Base-by-base conservation (phyloP, 2,113 vertebrate genomes). In the Cariama cristata region DNA sequence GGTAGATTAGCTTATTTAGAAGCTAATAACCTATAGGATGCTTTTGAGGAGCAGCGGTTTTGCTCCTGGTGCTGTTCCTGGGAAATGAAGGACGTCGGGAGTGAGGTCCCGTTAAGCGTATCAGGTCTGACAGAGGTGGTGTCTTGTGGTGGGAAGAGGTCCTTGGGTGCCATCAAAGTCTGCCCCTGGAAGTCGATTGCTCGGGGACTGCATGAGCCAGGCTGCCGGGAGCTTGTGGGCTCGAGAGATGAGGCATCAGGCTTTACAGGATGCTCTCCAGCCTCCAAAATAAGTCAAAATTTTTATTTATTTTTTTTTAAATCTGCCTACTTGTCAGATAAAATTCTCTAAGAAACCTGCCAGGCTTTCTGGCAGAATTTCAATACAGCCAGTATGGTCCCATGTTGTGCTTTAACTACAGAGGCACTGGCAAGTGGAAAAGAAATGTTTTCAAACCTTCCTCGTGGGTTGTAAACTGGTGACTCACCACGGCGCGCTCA, bases 21-120 rank as follows among this genome's bases (percentile, higher is more conserved):
- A 40, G 22, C 22, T n/a, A 20, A 64, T 11, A 44, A 72, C 44
- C 15, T 44, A 15, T 14, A 42, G 44, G 59, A 24, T 1, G 3
- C 27, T 66, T 59, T 12, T 26, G 52, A 66, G 28, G 14, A 79
- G 45, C 44, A 72, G 30, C 17, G 14, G 26, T 40, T 73, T 73
- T 45, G 16, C 38, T 73, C 23, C 17, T 30, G 28, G 47, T 49
- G 42, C 42, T 50, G 8, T 26, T 21, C 18, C 18, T 58, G 74
- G 74, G 14, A 38, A 20, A 23, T 1, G 13, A 28, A 24, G 21
- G 52, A 23, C 1, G 0, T 27, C 27, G 42, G 24, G 17, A 50
- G 11, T 1, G 3, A 56, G 30, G 49, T 56, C 26, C 12, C 3
- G 1, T 30, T 47, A 20, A 17, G 17, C 3, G 0, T 42, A 26